These are phyloP conservation scores for Paedocypris micromegethes DNA, from an alignment of 2,797 vertebrate genomes.

Conservation along the genomic window DNA sequence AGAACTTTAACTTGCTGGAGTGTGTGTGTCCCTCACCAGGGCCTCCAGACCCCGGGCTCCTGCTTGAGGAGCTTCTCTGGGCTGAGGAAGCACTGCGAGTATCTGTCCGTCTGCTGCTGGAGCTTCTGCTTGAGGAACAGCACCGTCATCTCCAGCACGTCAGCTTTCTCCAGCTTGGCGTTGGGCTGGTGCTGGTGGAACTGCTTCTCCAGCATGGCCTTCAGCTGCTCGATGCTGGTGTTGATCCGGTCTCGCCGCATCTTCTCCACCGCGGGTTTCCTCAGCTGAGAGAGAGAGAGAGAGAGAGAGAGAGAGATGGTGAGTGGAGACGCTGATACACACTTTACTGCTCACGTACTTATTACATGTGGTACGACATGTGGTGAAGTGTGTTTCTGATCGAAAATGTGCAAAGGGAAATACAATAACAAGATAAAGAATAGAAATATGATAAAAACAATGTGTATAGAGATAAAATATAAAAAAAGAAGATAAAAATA, in stretches of 20 bases:
- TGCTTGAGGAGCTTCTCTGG: no score
- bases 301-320: constrained; percentile 22
- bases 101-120: constrained; percentile 59
- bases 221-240: constrained; percentile 62
- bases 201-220: constrained; percentile 61
- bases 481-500: no score
- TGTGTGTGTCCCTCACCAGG: no score
- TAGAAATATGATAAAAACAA: no score
- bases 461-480: no score
- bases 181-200: constrained; percentile 64
- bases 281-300: constrained; percentile 17
- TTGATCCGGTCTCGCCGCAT: constrained; percentile 52
- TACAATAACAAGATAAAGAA: no score
- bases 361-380: no score
- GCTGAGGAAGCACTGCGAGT: constrained; percentile 56
- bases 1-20: no score
- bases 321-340: constrained; percentile 9
- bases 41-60: no score
- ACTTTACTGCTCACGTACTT: no score
- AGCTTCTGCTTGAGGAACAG: constrained; percentile 57
- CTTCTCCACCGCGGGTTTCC: constrained; percentile 43
- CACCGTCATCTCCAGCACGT: constrained; percentile 74
- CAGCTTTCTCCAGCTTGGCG: constrained; percentile 76
- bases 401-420: no score
- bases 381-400: no score